Conservation (phyloP, 2,797 vertebrate genomes). For the Sphaeramia orbicularis region DNA sequence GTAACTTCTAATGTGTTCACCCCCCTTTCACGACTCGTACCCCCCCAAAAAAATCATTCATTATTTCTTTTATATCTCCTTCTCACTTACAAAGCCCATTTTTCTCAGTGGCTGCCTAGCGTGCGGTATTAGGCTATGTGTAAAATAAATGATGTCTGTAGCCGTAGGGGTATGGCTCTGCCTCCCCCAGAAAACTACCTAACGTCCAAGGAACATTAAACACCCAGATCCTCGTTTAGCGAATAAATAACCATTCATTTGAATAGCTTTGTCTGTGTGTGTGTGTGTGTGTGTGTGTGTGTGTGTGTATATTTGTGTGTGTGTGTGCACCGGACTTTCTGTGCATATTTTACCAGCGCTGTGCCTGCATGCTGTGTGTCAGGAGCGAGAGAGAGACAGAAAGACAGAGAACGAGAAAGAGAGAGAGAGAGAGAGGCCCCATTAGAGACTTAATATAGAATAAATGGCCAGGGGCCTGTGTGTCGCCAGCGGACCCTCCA, state of each 20-base stretch:
- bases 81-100: slow-evolving; percentile 87
- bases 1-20: slow-evolving; percentile 75
- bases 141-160: slow-evolving; percentile 99
- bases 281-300: too few species aligned
- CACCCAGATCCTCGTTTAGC: slow-evolving; percentile 99
- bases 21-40: slow-evolving; percentile 25
- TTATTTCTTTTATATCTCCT: slow-evolving; percentile 83
- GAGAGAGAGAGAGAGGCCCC: slow-evolving; percentile 85
- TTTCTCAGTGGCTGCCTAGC: slow-evolving; percentile 93
- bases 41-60: slow-evolving; percentile 65
- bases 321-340: slow-evolving; percentile 88
- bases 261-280: slow-evolving; percentile 90
- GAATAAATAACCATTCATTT: slow-evolving; percentile 99
- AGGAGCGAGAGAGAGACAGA: slow-evolving; percentile 54
- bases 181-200: slow-evolving; percentile 96
- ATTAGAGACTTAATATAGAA: slow-evolving; percentile 99
- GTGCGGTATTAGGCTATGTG: slow-evolving; percentile 98
- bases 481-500: slow-evolving; percentile 94
- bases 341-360: slow-evolving; percentile 94
- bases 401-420: slow-evolving; percentile 1
- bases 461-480: slow-evolving; percentile 99
- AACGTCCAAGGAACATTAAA: slow-evolving; percentile 99
- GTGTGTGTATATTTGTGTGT: too few species aligned
- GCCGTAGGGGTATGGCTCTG: slow-evolving; percentile 93
- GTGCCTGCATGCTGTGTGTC: slow-evolving; percentile 80